These are phyloP conservation scores for Apodemia zela DNA, from an alignment of 2,888 invertebrate species.

Conservation along the genomic window DNA sequence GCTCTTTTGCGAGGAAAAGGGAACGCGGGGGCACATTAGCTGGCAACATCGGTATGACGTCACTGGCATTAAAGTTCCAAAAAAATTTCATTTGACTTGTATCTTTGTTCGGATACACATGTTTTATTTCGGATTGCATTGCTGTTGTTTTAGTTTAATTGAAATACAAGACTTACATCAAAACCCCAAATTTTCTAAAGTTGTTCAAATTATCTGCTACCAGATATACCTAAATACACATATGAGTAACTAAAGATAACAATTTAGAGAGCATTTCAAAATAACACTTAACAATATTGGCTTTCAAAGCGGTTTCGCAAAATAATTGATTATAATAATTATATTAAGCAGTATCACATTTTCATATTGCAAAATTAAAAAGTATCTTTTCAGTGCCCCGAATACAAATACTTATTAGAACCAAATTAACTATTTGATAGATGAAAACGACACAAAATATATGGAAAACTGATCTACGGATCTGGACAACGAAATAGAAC, in stretches of 20 bases:
- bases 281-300: not conserved
- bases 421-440: not conserved
- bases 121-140: too few relatives aligned
- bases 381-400: not conserved
- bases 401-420: not conserved
- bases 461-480: not conserved
- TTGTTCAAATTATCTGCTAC: slow-evolving; percentile 13
- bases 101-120: too few relatives aligned
- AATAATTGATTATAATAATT: not conserved
- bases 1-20: too few relatives aligned
- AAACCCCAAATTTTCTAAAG: too few relatives aligned
- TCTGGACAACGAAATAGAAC: not conserved
- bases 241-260: not conserved
- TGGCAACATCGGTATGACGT: too few relatives aligned
- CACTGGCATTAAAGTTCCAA: too few relatives aligned
- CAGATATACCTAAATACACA: not conserved
- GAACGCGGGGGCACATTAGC: too few relatives aligned
- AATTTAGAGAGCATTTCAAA: slow-evolving; percentile 7
- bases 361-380: not conserved
- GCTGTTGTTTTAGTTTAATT: too few relatives aligned
- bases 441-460: not conserved
- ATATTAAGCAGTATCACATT: slow-evolving; percentile 4
- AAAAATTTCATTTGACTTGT: too few relatives aligned
- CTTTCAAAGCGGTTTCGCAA: not conserved
- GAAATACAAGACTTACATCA: too few relatives aligned